Base-by-base conservation (phyloP, 64 coral and sea anemone genomes). In the Orbicella faveolata region DNA sequence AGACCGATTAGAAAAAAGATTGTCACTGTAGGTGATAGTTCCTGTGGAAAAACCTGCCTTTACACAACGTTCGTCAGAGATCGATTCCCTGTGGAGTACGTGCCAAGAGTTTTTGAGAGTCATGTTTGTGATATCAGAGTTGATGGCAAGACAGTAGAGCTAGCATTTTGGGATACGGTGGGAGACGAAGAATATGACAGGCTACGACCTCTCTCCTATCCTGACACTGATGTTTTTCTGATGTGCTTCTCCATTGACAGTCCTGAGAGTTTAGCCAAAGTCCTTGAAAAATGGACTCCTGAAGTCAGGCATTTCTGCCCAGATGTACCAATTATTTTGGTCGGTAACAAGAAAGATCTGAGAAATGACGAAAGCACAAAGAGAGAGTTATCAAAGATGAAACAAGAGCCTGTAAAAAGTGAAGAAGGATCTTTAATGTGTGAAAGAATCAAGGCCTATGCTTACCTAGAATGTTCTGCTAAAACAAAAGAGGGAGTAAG, bases 321-420 rank as follows among this genome's bases (percentile, higher is more conserved):
- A 30, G 94, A 93, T 87, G 90, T 98, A 17, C 96, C 96, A n/a
- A 98, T 98, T 55, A 98, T 98, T 75, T 87, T 98, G 76, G 96
- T 98, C 63, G 96, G 96, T 66, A 98, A 98, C 90, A 98, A 98
- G 81, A 98, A 93, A 90, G 96, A 98, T 98, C 63, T 98, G 15
- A 94, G 96, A 53, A 95, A 93, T 74, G 96, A 98, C 74, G 93
- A 95, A 67, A 98, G 93, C 63, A 93, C 88, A 20, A 98, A 95
- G 76, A 79, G 78, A 65, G 96, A 98, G 75, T 61, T 98, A 83
- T 87, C 87, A 18, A 98, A 98, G 93, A 93, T 95, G 93, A 98
- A 95, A 68, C 96, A 95, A 69, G 96, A 92, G 48, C 93, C 96
- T 39, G 90, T 98, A 64, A 95, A 87, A 79, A 88, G 67, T 41